Base-by-base conservation (phyloP, 92 coral and sea anemone genomes). In the Paramuricea clavata region DNA sequence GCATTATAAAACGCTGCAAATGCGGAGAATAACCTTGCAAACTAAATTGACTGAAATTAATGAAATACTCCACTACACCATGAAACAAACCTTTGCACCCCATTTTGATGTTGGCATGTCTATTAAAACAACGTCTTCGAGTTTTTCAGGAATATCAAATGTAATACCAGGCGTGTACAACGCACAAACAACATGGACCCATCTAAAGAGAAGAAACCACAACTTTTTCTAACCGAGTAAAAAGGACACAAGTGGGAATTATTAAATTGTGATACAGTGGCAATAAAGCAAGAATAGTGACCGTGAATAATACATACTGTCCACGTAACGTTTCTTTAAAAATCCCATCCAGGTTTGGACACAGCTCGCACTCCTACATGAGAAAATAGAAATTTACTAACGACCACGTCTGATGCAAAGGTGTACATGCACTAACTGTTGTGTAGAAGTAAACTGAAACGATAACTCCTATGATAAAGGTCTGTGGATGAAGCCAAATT, bases 131-230 rank as follows among this genome's bases (percentile, higher is more conserved):
- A 96, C 99, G 44, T 95, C 83, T 67, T 96, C 95, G 26, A 96
- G 93, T 16, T 90, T 87, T 69, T 96, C 99, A 19, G 99, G 99
- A 79, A 90, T 92, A 27, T 94, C 99, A 84, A 96, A 96, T 22
- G 99, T 98, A 68, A 96, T 93, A 32, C 97, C 99, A 57, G 99
- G 99, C 22, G 99, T 96, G 89, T 96, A 96, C 15, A 96, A 90
- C 23, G 99, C 98, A 86, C 99, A 96, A 27, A 96, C 88, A 54
- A 96, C 87, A 82, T 96, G 99, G 13, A 96, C 99, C 99, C 99
- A 96, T 76, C 99, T 96, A 64, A 17, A 61, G 31, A 62, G 19
- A 25, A 60, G 52, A 59, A 33, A 9, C 39, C 19, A 6, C 13
- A 27, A 39, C 17, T 50, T 50, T 44, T 23, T 16, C 33, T 27